Evolutionary conservation across 2,113 vertebrate species (phyloP).

Genomic region (Gorsachius goisagi): DNA sequence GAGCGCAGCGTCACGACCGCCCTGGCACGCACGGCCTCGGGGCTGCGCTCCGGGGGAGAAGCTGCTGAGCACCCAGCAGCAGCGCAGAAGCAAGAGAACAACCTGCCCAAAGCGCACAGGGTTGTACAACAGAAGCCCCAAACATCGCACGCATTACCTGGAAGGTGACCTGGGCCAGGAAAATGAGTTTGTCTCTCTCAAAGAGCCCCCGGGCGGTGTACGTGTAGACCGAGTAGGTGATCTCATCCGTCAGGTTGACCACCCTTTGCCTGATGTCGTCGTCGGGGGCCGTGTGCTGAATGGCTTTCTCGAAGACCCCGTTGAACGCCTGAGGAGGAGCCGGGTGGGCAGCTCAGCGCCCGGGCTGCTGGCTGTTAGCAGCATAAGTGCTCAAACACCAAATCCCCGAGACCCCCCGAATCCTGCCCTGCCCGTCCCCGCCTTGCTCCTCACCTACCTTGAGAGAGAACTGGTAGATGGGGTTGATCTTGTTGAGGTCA

Average conservation of each 20-base stretch:
- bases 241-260: slow-evolving; percentile 73
- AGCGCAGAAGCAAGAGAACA: not conserved
- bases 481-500: slow-evolving; percentile 79
- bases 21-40: rapidly evolving
- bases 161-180: slow-evolving; percentile 78
- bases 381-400: not conserved
- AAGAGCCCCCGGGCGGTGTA: slow-evolving; percentile 77
- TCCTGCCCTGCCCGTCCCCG: not conserved
- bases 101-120: not conserved
- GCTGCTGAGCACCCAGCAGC: not conserved
- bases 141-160: slow-evolving; percentile 47
- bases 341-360: not conserved
- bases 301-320: slow-evolving; percentile 76
- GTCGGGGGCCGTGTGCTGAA: slow-evolving; percentile 23
- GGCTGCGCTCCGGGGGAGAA: rapidly evolving
- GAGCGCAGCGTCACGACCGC: rapidly evolving
- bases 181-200: slow-evolving; percentile 80
- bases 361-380: not conserved
- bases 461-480: slow-evolving; percentile 81
- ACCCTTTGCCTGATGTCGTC: slow-evolving; percentile 68
- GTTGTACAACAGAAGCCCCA: not conserved
- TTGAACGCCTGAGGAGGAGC: slow-evolving; percentile 66
- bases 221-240: slow-evolving; percentile 73
- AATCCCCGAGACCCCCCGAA: rapidly evolving
- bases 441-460: slow-evolving; percentile 48